Base-by-base conservation (phyloP, 2,888 invertebrate genomes). In the Cryptosula pallasiana region DNA sequence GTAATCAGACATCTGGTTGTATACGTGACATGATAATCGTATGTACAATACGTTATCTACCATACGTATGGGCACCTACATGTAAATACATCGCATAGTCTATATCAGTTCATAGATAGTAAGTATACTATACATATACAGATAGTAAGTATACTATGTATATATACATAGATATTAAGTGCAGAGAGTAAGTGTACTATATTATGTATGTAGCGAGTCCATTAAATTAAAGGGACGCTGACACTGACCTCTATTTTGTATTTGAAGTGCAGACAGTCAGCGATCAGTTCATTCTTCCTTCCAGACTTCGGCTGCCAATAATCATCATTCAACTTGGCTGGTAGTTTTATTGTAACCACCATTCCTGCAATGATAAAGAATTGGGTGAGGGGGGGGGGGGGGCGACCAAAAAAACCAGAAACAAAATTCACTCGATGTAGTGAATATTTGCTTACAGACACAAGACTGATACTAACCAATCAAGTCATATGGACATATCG, bases 161-260 rank as follows among this genome's bases (percentile, higher is more conserved):
- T n/a, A n/a, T n/a, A n/a, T n/a, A n/a, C n/a, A n/a, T n/a, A n/a
- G n/a, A n/a, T n/a, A n/a, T n/a, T n/a, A n/a, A n/a, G n/a, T n/a
- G n/a, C n/a, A n/a, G n/a, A n/a, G n/a, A n/a, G n/a, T n/a, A n/a
- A n/a, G n/a, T n/a, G n/a, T n/a, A n/a, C n/a, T n/a, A n/a, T n/a
- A n/a, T n/a, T n/a, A n/a, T n/a, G n/a, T n/a, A n/a, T n/a, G n/a
- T n/a, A n/a, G n/a, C n/a, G n/a, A n/a, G n/a, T n/a, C n/a, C n/a
- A n/a, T n/a, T n/a, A n/a, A n/a, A n/a, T n/a, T n/a, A n/a, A n/a
- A n/a, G n/a, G n/a, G n/a, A n/a, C n/a, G n/a, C n/a, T n/a, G n/a
- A n/a, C n/a, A n/a, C n/a, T n/a, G n/a, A n/a, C 63, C 63, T 63
- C 63, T 9, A 63, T 63, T 63, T 63, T 63, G n/a, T 63, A 32